Conservation (phyloP, 35 echinoderm and acorn worm species). For the Apostichopus parvimensis region DNA sequence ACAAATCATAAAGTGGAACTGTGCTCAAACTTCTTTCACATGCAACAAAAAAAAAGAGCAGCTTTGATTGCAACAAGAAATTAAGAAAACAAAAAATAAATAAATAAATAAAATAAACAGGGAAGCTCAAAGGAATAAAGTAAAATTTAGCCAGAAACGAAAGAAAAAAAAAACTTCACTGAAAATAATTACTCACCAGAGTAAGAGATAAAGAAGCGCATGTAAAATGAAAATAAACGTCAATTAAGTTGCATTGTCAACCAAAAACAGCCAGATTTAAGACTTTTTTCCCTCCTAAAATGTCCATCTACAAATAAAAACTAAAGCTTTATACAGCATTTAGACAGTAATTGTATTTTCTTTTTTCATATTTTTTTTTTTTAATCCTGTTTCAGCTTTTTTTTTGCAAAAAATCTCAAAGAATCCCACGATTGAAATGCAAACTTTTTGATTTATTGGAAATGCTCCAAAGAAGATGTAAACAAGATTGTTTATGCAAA, state of each 20-base stretch:
- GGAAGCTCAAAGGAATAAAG: not conserved
- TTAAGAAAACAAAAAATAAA: not conserved
- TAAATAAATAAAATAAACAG: not conserved
- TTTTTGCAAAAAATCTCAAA: too few relatives aligned
- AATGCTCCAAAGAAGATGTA: too few relatives aligned
- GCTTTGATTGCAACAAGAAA: not conserved
- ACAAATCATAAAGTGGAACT: not conserved
- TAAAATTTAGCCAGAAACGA: not conserved
- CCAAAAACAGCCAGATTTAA: not conserved
- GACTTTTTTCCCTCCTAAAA: too few relatives aligned
- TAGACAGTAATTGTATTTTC: too few relatives aligned
- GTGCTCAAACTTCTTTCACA: not conserved
- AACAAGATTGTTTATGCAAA: too few relatives aligned
- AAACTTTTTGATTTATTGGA: too few relatives aligned
- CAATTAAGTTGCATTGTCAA: constrained; percentile 18
- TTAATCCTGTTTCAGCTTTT: too few relatives aligned
- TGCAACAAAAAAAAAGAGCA: not conserved
- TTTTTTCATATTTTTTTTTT: too few relatives aligned
- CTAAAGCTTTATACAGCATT: too few relatives aligned
- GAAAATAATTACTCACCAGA: constrained; percentile 39
- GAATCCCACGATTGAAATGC: too few relatives aligned
- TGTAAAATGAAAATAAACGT: constrained; percentile 42
- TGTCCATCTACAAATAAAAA: too few relatives aligned
- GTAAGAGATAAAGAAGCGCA: constrained; percentile 20
- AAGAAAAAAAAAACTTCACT: not conserved